A percentile compares a stretch with the other conserved stretches of the same genome.
These are phyloP conservation scores for Clivina fossor DNA, from an alignment of 2,888 invertebrate genomes.

Conservation along the genomic window DNA sequence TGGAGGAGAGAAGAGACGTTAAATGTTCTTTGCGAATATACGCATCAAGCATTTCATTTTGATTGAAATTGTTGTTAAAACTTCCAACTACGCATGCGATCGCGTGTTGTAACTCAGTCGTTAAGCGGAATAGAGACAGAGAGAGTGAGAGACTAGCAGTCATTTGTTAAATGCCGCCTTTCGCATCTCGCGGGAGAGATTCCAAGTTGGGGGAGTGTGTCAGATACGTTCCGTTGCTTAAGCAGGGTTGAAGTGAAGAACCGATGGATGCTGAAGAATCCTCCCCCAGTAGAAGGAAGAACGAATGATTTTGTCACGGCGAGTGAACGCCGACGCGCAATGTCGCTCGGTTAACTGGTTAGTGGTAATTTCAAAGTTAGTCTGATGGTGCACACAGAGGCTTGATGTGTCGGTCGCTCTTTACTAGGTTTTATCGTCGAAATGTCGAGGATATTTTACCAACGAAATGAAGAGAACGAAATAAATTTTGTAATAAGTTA, in stretches of 20 bases:
- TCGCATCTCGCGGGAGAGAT: constrained; percentile 43
- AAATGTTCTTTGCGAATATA: constrained; percentile 38
- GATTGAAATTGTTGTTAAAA: constrained; percentile 52
- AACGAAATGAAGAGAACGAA: too few species aligned
- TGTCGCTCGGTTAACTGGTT: constrained; percentile 9
- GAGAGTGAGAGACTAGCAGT: constrained; percentile 41
- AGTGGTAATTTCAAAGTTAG: constrained; percentile 27
- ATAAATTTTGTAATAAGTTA: too few species aligned
- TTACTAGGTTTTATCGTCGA: too few species aligned
- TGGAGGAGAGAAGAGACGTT: too few species aligned
- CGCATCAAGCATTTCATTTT: constrained; percentile 48
- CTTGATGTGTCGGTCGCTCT: constrained; percentile 27
- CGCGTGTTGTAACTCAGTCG: constrained; percentile 36
- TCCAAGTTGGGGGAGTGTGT: too few species aligned
- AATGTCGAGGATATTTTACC: too few species aligned
- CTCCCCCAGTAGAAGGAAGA: too few species aligned
- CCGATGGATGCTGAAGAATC: too few species aligned
- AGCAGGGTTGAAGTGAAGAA: constrained; percentile 36
- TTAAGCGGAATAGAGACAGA: not conserved
- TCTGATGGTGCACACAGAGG: not conserved
- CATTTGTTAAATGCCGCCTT: constrained; percentile 49
- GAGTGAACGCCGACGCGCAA: not conserved
- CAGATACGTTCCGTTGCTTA: constrained; percentile 42
- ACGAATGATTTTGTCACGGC: too few species aligned
- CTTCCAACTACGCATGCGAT: constrained; percentile 48